Conservation (phyloP, 2,888 invertebrate species). For the Scaptomyza parva region DNA sequence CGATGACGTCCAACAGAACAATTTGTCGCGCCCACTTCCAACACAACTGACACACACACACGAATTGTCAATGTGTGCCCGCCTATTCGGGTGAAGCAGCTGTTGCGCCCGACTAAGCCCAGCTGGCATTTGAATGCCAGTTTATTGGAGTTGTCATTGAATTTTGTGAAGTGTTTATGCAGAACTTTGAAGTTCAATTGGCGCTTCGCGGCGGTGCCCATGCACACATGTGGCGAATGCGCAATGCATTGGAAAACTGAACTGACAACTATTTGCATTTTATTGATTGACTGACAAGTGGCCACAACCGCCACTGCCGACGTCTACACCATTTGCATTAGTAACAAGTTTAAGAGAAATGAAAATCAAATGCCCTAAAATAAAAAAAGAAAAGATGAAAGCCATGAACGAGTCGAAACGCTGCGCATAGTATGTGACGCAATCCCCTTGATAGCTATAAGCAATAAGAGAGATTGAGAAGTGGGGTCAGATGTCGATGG, state of each 20-base stretch:
- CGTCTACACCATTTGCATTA: constrained; percentile 1
- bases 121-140: constrained; percentile 40
- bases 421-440: constrained; percentile 57
- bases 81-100: constrained; percentile 44
- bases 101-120: constrained; percentile 37
- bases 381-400: constrained; percentile 10
- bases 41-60: constrained; percentile 49
- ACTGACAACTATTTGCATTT: constrained; percentile 71
- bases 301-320: constrained; percentile 19
- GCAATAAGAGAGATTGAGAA: neutral
- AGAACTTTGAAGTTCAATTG: constrained; percentile 63
- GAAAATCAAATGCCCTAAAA: constrained; percentile 25
- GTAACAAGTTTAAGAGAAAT: constrained; percentile 32
- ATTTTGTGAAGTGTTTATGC: constrained; percentile 72
- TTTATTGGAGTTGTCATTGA: constrained; percentile 62
- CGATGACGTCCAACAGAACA: constrained; percentile 51
- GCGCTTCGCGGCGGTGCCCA: neutral
- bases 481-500: neutral
- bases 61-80: constrained; percentile 21
- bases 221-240: constrained; percentile 30
- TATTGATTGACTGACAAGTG: constrained; percentile 74
- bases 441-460: constrained; percentile 60
- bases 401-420: constrained; percentile 12
- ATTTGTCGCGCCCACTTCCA: constrained; percentile 60
- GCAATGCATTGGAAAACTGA: constrained; percentile 53